Conservation (phyloP, 2,888 invertebrate genomes). For the Microdon myrmicae region DNA sequence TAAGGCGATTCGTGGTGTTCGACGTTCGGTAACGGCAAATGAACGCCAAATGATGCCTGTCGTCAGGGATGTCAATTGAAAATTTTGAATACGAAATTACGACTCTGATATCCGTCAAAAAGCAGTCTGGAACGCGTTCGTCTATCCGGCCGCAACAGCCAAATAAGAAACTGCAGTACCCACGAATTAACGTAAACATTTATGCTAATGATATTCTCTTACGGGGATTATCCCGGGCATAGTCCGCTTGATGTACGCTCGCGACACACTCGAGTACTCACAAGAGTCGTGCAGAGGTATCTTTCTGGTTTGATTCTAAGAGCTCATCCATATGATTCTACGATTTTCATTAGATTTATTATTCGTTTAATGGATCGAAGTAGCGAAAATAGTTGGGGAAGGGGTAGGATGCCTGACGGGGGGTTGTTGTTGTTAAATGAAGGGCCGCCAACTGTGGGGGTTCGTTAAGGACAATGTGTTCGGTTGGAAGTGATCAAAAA, state of each 20-base stretch:
- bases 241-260: conserved; percentile 19
- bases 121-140: conserved; percentile 35
- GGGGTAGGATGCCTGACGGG: too few relatives aligned
- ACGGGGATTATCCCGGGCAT: conserved; percentile 41
- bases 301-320: too few relatives aligned
- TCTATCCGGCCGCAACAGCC: conserved; percentile 43
- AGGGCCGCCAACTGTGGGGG: conserved; percentile 16
- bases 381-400: conserved; percentile 21
- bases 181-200: conserved; percentile 56
- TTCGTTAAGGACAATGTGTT: conserved; percentile 48
- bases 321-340: conserved; percentile 39
- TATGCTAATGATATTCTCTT: conserved; percentile 57
- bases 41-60: conserved; percentile 49
- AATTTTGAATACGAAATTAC: conserved; percentile 52
- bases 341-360: conserved; percentile 50
- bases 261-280: conserved; percentile 4
- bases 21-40: conserved; percentile 34
- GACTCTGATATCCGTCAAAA: conserved; percentile 45
- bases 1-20: conserved; percentile 40
- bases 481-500: conserved; percentile 25
- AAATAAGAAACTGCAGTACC: conserved; percentile 53
- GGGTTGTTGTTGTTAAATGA: conserved; percentile 12
- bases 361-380: conserved; percentile 48
- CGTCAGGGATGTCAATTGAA: conserved; percentile 46
- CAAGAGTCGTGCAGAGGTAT: too few relatives aligned